Percentiles rank a stretch among this genome's conserved stretches.
These are phyloP conservation scores for Podiceps cristatus DNA, from an alignment of 2,113 vertebrate species.

Conservation along the genomic window DNA sequence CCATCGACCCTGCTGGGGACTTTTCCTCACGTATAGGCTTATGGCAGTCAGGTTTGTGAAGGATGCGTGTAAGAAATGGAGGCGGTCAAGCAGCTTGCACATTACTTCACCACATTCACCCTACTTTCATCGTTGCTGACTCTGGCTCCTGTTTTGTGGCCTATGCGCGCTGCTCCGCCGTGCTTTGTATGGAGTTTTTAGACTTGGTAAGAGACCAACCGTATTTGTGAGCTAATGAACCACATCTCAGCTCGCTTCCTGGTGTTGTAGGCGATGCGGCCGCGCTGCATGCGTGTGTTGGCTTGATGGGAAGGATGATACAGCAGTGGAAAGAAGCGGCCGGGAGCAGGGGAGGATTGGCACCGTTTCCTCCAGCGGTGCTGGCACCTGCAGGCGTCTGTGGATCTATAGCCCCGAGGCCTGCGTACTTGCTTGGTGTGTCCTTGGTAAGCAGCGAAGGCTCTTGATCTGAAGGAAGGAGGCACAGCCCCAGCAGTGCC, in stretches of 20 bases:
- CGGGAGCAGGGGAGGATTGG: not conserved
- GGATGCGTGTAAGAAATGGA: not conserved
- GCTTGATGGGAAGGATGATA: not conserved
- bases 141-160: not conserved
- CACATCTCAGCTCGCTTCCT: not conserved
- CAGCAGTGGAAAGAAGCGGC: accelerated
- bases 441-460: accelerated
- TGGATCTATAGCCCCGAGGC: not conserved
- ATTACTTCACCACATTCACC: not conserved
- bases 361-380: accelerated
- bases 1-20: not conserved
- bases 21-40: not conserved
- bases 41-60: not conserved
- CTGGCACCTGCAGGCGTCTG: not conserved
- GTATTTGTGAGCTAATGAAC: not conserved
- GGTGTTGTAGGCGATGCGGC: accelerated
- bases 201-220: not conserved
- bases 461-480: not conserved
- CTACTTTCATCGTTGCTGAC: not conserved
- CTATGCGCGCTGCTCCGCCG: accelerated
- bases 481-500: accelerated
- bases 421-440: not conserved
- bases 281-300: accelerated
- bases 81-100: not conserved
- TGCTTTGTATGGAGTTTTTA: not conserved